Evolutionary conservation across 2,113 vertebrate species (phyloP).

Genomic region (Himantopus leucocephalus): DNA sequence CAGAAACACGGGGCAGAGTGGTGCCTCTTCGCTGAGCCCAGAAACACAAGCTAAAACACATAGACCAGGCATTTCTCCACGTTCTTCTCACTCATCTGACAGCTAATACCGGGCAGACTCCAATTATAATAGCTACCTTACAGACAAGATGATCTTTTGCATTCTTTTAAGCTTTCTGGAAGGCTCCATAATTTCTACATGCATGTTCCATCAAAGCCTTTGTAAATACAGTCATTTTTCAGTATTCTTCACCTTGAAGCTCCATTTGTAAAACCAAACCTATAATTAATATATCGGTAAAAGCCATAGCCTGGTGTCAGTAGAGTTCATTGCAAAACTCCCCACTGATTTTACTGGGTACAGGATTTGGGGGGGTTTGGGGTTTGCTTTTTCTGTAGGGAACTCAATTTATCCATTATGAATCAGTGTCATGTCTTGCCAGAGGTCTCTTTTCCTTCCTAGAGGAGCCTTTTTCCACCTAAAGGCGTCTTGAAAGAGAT

Average conservation of each 20-base stretch:
- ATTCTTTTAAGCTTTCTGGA: neutral
- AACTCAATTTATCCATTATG: neutral
- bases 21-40: neutral
- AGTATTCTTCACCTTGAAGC: neutral
- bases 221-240: slow-evolving; percentile 24
- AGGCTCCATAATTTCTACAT: neutral
- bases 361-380: neutral
- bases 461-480: neutral
- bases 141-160: neutral
- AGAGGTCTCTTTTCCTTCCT: neutral
- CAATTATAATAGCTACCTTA: neutral
- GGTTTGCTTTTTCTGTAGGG: neutral
- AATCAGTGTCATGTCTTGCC: neutral
- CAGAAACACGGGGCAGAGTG: accelerated
- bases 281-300: slow-evolving; percentile 20
- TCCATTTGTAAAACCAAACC: slow-evolving; percentile 28
- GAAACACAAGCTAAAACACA: neutral
- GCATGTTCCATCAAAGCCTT: neutral
- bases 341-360: slow-evolving; percentile 44
- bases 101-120: neutral
- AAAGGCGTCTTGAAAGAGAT: neutral
- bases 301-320: slow-evolving; percentile 67
- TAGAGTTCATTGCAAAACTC: slow-evolving; percentile 59
- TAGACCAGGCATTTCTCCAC: neutral
- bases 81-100: neutral